Percentiles rank a stretch among this genome's conserved stretches.
Evolutionary conservation across 2,888 invertebrate species (phyloP).

Genomic region (Chirona hameri): DNA sequence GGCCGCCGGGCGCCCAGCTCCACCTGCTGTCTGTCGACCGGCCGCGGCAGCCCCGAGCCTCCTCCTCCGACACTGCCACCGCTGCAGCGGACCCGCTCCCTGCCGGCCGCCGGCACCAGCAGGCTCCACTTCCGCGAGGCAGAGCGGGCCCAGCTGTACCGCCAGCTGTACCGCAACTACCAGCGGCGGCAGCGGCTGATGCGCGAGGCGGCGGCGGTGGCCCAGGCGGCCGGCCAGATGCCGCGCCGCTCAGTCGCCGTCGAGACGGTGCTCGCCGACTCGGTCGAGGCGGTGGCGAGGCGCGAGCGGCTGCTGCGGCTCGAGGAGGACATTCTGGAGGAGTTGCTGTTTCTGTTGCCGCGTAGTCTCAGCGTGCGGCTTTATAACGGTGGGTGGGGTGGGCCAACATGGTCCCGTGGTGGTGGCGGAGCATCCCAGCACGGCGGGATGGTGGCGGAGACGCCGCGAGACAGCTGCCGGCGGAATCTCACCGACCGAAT

Average conservation of each 20-base stretch:
- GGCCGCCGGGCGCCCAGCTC: background rate
- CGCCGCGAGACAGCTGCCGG: too few species aligned
- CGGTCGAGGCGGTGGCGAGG: background rate
- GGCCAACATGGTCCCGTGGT: background rate
- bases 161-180: constrained; percentile 27
- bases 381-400: constrained; percentile 3
- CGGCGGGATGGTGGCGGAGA: background rate
- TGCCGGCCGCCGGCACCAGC: background rate
- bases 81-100: background rate
- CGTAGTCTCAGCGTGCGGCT: background rate
- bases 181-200: background rate
- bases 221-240: background rate
- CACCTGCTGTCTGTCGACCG: background rate
- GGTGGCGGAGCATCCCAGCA: background rate
- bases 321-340: constrained; percentile 28
- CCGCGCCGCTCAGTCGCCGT: background rate
- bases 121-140: background rate
- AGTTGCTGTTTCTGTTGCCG: constrained; percentile 25
- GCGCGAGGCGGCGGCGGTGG: background rate
- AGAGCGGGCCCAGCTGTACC: constrained; percentile 13
- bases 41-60: background rate
- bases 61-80: background rate
- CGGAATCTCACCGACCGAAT: too few species aligned
- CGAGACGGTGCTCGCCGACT: constrained; percentile 4
- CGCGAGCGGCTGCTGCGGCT: constrained; percentile 22